These are phyloP conservation scores for Apis laboriosa DNA, from an alignment of 1,140 invertebrate genomes.

Conservation along the genomic window DNA sequence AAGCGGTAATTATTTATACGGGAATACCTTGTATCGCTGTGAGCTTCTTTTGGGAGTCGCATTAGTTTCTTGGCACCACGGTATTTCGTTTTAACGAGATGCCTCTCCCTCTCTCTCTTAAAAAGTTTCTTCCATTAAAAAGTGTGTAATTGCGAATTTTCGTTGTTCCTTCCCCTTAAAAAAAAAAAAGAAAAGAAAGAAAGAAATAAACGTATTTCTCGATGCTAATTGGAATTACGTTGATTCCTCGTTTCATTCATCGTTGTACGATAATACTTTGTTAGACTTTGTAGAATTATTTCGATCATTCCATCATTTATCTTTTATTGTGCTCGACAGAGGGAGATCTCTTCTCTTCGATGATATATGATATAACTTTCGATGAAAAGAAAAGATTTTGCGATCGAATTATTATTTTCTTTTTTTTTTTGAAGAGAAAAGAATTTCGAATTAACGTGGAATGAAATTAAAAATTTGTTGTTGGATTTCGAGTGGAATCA, in stretches of 20 bases:
- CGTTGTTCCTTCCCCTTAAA: neutral
- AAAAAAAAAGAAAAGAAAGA: neutral
- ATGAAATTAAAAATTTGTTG: too few relatives aligned
- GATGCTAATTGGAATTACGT: slow-evolving; percentile 40
- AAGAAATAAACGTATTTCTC: neutral
- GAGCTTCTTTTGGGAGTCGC: neutral
- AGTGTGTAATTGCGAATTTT: slow-evolving; percentile 38
- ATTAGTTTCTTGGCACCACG: neutral
- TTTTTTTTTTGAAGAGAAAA: too few relatives aligned
- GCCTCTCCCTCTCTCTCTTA: slow-evolving; percentile 18
- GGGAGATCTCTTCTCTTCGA: too few relatives aligned
- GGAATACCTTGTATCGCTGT: slow-evolving; percentile 12
- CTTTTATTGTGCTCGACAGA: too few relatives aligned
- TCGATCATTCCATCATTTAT: too few relatives aligned
- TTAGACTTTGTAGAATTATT: too few relatives aligned
- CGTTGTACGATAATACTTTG: neutral
- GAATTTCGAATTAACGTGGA: too few relatives aligned
- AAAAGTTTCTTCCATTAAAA: slow-evolving; percentile 48
- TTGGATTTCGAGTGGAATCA: too few relatives aligned
- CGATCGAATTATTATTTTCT: too few relatives aligned
- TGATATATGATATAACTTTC: too few relatives aligned
- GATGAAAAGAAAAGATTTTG: too few relatives aligned
- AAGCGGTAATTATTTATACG: slow-evolving; percentile 32
- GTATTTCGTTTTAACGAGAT: slow-evolving; percentile 49
- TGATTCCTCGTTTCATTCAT: neutral